Evolutionary conservation across 2,113 vertebrate species (phyloP), one percentile per base, ranked within the genome.

Genomic region (Calidris pygmaea): DNA sequence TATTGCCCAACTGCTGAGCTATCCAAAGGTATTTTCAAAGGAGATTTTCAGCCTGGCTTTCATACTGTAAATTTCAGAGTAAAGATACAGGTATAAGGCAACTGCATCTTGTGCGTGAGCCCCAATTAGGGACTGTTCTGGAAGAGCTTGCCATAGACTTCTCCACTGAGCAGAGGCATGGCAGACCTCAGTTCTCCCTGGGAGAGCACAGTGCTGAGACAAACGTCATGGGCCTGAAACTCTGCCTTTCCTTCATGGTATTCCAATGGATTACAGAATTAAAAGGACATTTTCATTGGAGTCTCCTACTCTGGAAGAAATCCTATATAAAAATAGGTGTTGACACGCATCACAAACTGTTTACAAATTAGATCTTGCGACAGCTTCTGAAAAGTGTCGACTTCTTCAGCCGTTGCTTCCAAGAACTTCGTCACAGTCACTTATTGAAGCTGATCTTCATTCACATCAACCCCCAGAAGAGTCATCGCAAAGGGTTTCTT

Each of bases 311-410:
- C 55, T n/a, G 62, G 62, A 50, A 62, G 23, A 88, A 56, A 26
- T 34, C 0, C 6, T 12, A 5, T 19, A 3, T 53, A 26, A 66
- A 88, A 66, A 53, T 8, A 5, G 0, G 0, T 37, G 41, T 48
- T 87, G 9, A 8, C 9, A 1, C 18, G 27, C 23, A 2, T 7
- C 4, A 16, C 52, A 43, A 41, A 27, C 63, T n/a, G 66, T 35
- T 70, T 19, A 21, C 47, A 67, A 24, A 62, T 43, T 10, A 24
- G 56, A n/a, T 59, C 48, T 83, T 72, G 29, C 18, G 23, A 3
- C 23, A n/a, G 32, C 41, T 67, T 66, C 21, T 89, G 75, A 1
- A 5, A 48, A 32, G 17, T 1, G 2, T 39, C 63, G 18, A 1
- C 35, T 58, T 41, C 47, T 62, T 48, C 63, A 87, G 29, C 59